phyloP scores from a whole-genome alignment of 2,888 invertebrate species.

The Drosophila gaucha region DNA sequence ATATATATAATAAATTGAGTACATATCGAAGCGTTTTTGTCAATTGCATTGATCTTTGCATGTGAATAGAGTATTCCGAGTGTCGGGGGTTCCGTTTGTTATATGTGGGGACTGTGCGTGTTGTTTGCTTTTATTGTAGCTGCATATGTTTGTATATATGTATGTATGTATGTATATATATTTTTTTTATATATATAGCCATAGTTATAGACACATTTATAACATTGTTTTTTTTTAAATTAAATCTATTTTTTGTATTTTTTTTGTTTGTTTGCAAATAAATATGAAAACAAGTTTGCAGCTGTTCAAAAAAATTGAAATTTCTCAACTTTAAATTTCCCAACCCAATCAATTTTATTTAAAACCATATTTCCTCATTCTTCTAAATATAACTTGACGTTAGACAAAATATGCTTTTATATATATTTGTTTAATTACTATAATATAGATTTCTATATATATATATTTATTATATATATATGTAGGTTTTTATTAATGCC shows the following conservation, averaged over 20 bases:
- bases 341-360: constrained; percentile 47
- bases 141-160: constrained; percentile 21
- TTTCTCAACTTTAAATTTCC: constrained; percentile 15
- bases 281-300: constrained; percentile 40
- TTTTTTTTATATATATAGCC: constrained; percentile 43
- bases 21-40: constrained; percentile 73
- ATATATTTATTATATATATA: constrained; percentile 22
- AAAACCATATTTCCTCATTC: constrained; percentile 30
- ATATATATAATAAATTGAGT: constrained; percentile 60
- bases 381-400: constrained; percentile 73
- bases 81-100: constrained; percentile 32
- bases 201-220: constrained; percentile 69
- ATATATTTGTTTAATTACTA: constrained; percentile 46
- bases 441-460: constrained; percentile 39
- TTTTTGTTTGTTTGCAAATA: constrained; percentile 34
- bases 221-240: constrained; percentile 56
- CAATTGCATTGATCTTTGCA: constrained; percentile 69
- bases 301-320: constrained; percentile 37
- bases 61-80: constrained; percentile 38
- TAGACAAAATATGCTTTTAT: constrained; percentile 67
- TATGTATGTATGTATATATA: constrained; percentile 13
- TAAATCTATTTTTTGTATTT: constrained; percentile 58
- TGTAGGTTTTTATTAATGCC: constrained; percentile 43
- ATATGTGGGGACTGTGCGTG: constrained; percentile 32
- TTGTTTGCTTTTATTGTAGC: constrained; percentile 24